Evolutionary conservation across 2,888 invertebrate species (phyloP), one percentile per base, ranked within the genome.

Genomic region (Trichogramma evanescens): DNA sequence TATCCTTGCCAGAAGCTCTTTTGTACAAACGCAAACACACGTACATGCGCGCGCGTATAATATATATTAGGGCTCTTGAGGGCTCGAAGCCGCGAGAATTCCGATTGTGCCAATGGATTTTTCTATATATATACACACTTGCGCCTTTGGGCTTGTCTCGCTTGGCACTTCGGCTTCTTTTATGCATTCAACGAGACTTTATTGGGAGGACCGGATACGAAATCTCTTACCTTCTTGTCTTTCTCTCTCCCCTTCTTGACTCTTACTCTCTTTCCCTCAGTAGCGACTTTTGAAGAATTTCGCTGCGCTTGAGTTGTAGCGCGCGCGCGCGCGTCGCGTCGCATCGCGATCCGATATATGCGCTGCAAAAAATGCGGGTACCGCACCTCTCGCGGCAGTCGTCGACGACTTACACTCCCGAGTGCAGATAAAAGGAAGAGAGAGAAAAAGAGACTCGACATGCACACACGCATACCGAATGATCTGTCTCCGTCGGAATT

Each of bases 341-440:
- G 58, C 61, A 58, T 59, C 59, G 58, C 56, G 59, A 62, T 63
- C 60, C 57, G 65, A 56, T 60, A 62, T 65, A 58, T 62, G 50
- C 48, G 48, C 48, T 50, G 40, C 10, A 56, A 56, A 60, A 60
- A 56, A 56, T 56, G 50, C 54, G 58, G 42, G 46, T 55, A 55
- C 55, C 46, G 38, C 38, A 41, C 55, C 26, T 26, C 26, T 26
- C 26, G 26, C 26, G 1, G 26, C 26, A 26, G 26, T 26, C 26
- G 26, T 26, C 26, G 26, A 26, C 26, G 26, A 26, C 26, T 26
- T 26, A 26, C 26, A 26, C 26, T 26, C 26, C 26, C 26, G 26
- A 26, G 26, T 26, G 26, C 26, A 26, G 26, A 26, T 1, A 26
- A 26, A 26, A 26, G 26, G 26, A 26, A 2, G 26, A 26, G 26